Percentiles rank a stretch among this genome's conserved stretches.
These are phyloP conservation scores for Rhinoderma darwinii DNA, from an alignment of 2,113 vertebrate species.

Conservation along the genomic window DNA sequence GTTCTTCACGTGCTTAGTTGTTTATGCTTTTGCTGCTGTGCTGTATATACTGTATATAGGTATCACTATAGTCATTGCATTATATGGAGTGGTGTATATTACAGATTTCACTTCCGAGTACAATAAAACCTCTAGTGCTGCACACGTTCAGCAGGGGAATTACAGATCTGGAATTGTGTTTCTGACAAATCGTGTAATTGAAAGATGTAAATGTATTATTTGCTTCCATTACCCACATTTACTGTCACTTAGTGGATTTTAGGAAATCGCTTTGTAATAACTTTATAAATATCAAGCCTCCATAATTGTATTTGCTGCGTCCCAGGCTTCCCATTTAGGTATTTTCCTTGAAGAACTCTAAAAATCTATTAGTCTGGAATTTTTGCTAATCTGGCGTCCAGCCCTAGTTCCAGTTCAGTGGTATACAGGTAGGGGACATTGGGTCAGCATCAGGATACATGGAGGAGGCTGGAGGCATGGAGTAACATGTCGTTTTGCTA, in stretches of 20 bases:
- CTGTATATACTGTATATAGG: background rate
- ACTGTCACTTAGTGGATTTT: slow-evolving; percentile 16
- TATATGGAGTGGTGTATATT: background rate
- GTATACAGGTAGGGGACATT: background rate
- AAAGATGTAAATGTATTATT: slow-evolving; percentile 11
- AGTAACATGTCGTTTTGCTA: too few relatives aligned
- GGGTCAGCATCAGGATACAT: background rate
- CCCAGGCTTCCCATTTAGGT: background rate
- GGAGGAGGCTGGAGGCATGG: background rate
- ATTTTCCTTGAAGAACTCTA: background rate
- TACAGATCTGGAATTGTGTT: background rate
- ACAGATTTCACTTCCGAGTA: background rate
- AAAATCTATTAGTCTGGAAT: background rate
- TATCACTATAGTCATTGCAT: background rate
- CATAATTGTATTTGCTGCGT: background rate
- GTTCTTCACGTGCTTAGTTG: background rate
- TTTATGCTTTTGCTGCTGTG: background rate
- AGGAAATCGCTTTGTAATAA: background rate
- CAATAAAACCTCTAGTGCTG: background rate
- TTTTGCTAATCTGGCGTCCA: background rate
- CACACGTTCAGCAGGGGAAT: background rate
- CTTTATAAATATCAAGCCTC: background rate
- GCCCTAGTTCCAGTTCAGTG: background rate
- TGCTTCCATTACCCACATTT: slow-evolving; percentile 17
- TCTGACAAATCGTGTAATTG: slow-evolving; percentile 12